A percentile compares a stretch with the other conserved stretches of the same genome.
Evolutionary conservation across 1,140 invertebrate genomes (phyloP).

Genomic region (Lordiphosa clarofinis): DNA sequence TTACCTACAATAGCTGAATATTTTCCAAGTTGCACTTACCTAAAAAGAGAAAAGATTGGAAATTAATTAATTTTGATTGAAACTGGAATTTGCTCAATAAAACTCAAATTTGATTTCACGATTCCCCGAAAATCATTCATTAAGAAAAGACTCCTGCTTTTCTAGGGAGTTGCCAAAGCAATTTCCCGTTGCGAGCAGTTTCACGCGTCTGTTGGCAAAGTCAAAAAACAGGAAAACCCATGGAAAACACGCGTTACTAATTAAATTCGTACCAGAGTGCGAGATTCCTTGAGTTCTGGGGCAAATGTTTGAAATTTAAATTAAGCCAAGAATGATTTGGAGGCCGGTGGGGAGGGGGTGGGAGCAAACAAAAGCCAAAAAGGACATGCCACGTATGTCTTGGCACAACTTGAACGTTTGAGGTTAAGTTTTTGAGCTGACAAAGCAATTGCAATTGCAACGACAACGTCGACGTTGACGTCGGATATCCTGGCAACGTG

Average conservation of each 20-base stretch:
- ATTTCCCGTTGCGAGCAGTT: conserved; percentile 51
- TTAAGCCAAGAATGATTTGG: conserved; percentile 27
- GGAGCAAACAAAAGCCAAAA: conserved; percentile 44
- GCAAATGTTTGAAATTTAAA: conserved; percentile 71
- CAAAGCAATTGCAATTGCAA: conserved; percentile 74
- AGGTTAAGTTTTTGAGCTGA: conserved; percentile 76
- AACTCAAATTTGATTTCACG: too few relatives aligned
- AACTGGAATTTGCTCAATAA: too few relatives aligned
- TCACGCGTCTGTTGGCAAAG: conserved; percentile 43
- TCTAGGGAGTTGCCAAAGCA: conserved; percentile 25
- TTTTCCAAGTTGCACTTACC: conserved; percentile 21
- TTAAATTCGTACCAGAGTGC: conserved; percentile 56
- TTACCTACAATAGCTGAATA: not conserved
- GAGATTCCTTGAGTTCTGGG: conserved; percentile 3
- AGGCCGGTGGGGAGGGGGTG: not conserved
- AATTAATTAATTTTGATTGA: conserved; percentile 1
- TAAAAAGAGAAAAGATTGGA: conserved; percentile 11
- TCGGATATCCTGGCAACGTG: conserved; percentile 74
- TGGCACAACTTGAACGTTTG: conserved; percentile 44
- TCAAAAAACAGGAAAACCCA: conserved; percentile 62
- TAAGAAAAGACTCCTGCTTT: too few relatives aligned
- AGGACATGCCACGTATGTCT: conserved; percentile 40
- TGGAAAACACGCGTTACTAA: conserved; percentile 68
- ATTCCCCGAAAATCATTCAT: too few relatives aligned
- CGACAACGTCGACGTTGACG: conserved; percentile 45